These are phyloP conservation scores for Orthosia gracilis DNA, from an alignment of 2,888 invertebrate species.

Conservation along the genomic window DNA sequence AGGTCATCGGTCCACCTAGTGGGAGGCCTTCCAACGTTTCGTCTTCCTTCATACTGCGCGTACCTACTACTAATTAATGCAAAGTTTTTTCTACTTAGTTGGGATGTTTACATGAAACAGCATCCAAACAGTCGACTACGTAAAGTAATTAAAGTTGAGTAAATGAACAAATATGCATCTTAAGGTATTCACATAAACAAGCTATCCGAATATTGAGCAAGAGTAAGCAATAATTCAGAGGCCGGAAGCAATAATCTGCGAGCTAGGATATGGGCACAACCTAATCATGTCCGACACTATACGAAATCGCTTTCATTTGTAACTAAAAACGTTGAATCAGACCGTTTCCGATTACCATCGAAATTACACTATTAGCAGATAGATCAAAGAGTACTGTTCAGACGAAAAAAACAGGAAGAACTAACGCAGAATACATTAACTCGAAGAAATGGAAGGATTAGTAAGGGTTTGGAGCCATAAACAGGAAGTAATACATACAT, in stretches of 20 bases:
- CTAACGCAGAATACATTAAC: constrained; percentile 51
- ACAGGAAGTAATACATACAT: constrained; percentile 40
- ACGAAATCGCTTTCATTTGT: constrained; percentile 44
- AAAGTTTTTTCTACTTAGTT: constrained; percentile 40
- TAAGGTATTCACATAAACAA: neutral
- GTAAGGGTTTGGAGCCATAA: constrained; percentile 33
- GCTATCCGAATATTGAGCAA: neutral
- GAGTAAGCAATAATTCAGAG: constrained; percentile 15
- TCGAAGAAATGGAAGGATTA: constrained; percentile 32
- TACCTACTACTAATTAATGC: constrained; percentile 33
- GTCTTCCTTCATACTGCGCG: no score
- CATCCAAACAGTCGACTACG: constrained; percentile 15
- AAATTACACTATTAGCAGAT: constrained; percentile 59
- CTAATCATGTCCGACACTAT: constrained; percentile 38
- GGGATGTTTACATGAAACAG: constrained; percentile 22
- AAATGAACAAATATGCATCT: neutral
- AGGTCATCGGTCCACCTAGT: no score
- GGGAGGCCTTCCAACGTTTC: no score
- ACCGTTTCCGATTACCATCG: constrained; percentile 61
- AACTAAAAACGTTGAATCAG: constrained; percentile 58
- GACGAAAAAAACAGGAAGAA: constrained; percentile 38
- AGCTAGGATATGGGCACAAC: constrained; percentile 28
- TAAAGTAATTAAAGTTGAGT: constrained; percentile 24
- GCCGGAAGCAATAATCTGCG: constrained; percentile 40
- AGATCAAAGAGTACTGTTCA: constrained; percentile 57